Evolutionary conservation across 2,888 invertebrate species (phyloP), one percentile per base, ranked within the genome.

Genomic region (Halictus ligatus): DNA sequence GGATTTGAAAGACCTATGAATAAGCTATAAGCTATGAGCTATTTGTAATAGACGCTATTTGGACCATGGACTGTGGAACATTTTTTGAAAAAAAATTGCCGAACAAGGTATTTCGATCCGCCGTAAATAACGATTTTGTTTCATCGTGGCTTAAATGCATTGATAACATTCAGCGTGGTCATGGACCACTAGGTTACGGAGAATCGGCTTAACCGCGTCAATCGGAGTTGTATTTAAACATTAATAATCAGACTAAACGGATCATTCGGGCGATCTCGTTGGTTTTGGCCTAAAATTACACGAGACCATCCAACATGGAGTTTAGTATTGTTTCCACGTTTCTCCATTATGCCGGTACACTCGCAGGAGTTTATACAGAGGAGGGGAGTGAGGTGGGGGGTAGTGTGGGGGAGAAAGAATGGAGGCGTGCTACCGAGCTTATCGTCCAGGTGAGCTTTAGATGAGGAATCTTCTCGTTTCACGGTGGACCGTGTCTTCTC

Each of bases 371-470:
- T 67, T 72, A 25, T 18, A 46, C 35, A 60, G 18, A 25, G 43
- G 54, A 40, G 43, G 69, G 48, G 46, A 76, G 73, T 43, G 43
- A 8, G 35, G 35, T 35, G 35, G 35, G 35, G 43, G 43, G 8
- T 0, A 8, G 1, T 3, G 10, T 2, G 7, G 6, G 21, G 13
- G 12, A 73, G 72, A 75, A 84, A 75, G 67, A 72, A 71, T 75
- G 75, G 46, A 29, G 35, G 29, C 35, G 75, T 3, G 48, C 29
- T 48, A 78, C 13, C 67, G 80, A 71, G 86, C 83, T 89, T 86
- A 89, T 89, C 89, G 79, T 81, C 76, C 73, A n/a, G 60, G 73
- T 75, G 71, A 83, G 76, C 80, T 74, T 77, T 25, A 50, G 77
- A 87, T 75, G 82, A 85, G 78, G 74, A 82, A 85, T 80, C 87